Base-by-base conservation (phyloP, 2,113 vertebrate species). In the Notarius lentiginosus region DNA sequence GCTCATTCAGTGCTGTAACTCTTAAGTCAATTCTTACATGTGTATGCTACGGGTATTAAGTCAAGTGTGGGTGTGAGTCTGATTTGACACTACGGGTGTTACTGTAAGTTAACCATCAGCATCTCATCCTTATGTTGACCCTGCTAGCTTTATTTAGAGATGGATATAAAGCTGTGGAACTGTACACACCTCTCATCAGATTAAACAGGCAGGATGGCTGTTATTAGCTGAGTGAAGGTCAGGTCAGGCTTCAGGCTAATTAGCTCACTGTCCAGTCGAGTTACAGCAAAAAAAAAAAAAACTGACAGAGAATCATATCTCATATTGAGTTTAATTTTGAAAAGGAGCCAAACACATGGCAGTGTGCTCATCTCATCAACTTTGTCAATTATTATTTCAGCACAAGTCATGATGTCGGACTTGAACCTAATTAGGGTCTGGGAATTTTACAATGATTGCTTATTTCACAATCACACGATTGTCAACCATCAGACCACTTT, bases 231-330 rank as follows among this genome's bases (percentile, higher is more conserved):
- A 70, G 51, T 3, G 51, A 55, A 86, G 77, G 76, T 72, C 68
- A 63, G 51, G 18, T 73, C 27, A 61, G 55, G n/a, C 63, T 73
- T 24, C 47, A 5, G 34, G 53, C 24, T 84, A 84, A 84, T 82
- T 75, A 87, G 34, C 55, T 82, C 7, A 0, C 66, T 81, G 79
- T 86, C 27, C 76, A 66, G 47, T 63, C 17, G 24, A 15, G 41
- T 89, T 82, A 80, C 41, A 51, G 55, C 24, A 51, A 53, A 7
- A 18, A 27, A 30, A 27, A 14, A 11, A 76, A 24, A 53, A 55
- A 41, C 41, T 73, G 84, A 60, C 53, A 58, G 68, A 81, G 51
- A 83, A 55, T 83, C 47, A 87, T 47, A 79, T 63, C 85, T 61
- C 84, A 72, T 77, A 82, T 55, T 3, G 8, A 53, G 41, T 51